Evolutionary conservation across 1,140 invertebrate species (phyloP).

Genomic region (Aphaenogaster rudis): DNA sequence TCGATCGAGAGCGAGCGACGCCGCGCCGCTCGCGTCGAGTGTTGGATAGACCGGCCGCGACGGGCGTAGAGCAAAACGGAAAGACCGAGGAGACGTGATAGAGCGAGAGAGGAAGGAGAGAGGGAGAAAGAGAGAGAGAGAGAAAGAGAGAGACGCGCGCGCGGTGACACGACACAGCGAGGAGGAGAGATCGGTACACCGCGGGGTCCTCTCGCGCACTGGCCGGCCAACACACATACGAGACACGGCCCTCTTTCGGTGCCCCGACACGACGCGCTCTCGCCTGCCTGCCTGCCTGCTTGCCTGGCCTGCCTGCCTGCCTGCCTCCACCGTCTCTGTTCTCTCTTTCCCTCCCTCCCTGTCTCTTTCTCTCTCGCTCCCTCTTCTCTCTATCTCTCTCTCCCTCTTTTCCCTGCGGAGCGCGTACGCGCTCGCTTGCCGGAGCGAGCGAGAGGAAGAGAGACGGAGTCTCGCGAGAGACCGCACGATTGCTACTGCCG

Average conservation of each 20-base stretch:
- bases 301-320: background rate
- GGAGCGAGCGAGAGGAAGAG: slow-evolving; percentile 51
- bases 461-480: slow-evolving; percentile 61
- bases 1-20: slow-evolving; percentile 43
- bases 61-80: slow-evolving; percentile 14
- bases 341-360: background rate
- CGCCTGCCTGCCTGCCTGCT: slow-evolving; percentile 7
- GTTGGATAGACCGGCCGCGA: slow-evolving; percentile 35
- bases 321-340: slow-evolving; percentile 30
- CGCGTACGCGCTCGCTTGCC: slow-evolving; percentile 7
- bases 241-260: slow-evolving; percentile 63
- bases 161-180: slow-evolving; percentile 54
- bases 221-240: slow-evolving; percentile 64
- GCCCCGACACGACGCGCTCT: slow-evolving; percentile 60
- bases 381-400: background rate
- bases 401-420: slow-evolving; percentile 4
- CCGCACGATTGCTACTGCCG: slow-evolving; percentile 15
- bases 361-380: background rate
- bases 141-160: background rate
- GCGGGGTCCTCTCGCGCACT: slow-evolving; percentile 79
- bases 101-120: background rate
- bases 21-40: background rate
- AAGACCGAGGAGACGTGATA: background rate
- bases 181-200: slow-evolving; percentile 75
- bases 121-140: background rate